Conservation (phyloP, 2,113 vertebrate species). For the Brachyhypopomus gauderio region DNA sequence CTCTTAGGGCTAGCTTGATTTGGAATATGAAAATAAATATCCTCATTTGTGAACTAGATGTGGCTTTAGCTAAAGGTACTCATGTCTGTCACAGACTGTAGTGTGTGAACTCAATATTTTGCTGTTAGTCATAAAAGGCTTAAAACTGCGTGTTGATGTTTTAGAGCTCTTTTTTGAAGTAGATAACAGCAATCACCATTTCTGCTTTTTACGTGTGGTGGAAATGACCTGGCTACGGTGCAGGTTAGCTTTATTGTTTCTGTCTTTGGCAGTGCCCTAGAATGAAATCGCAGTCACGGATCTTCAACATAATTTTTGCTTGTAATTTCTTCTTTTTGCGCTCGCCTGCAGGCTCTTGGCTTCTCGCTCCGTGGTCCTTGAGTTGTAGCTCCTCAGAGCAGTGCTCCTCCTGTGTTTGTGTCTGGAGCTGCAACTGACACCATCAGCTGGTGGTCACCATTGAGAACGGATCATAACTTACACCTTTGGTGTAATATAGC, state of each 20-base stretch:
- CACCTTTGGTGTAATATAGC: background rate
- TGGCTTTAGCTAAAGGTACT: background rate
- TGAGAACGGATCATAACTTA: slow-evolving; percentile 37
- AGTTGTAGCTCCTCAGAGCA: slow-evolving; percentile 51
- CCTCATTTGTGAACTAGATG: background rate
- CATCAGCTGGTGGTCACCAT: slow-evolving; percentile 31
- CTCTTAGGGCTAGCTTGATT: background rate
- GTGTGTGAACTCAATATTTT: too few species aligned
- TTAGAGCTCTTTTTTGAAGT: too few species aligned
- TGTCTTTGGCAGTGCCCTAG: background rate
- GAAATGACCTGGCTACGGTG: background rate
- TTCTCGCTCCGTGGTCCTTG: slow-evolving; percentile 18
- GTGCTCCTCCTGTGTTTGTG: slow-evolving; percentile 51
- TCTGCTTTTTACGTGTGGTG: background rate
- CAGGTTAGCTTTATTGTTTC: background rate
- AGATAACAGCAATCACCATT: background rate
- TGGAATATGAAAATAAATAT: background rate
- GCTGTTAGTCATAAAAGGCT: too few species aligned
- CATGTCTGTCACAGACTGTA: too few species aligned
- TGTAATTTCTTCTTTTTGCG: slow-evolving; percentile 41
- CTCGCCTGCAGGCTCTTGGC: background rate
- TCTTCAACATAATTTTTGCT: background rate
- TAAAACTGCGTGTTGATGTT: too few species aligned
- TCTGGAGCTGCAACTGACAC: slow-evolving; percentile 31
- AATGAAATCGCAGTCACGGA: background rate